Base-by-base conservation (phyloP, 1,140 invertebrate genomes). In the Drosophila navojoa region DNA sequence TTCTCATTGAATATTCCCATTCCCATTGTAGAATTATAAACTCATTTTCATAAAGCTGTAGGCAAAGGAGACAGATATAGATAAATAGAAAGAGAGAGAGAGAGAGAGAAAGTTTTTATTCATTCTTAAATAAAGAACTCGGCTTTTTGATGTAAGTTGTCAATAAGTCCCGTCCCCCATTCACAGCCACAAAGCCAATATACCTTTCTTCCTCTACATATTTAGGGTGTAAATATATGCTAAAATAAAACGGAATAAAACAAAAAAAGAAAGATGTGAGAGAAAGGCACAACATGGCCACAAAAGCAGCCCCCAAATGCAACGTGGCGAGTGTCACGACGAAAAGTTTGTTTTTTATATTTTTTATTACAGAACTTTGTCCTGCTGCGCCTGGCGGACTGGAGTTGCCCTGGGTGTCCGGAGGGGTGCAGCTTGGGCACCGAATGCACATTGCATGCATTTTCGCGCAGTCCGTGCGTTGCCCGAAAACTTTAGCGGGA, bases 341-440 rank as follows among this genome's bases (percentile, higher is more conserved):
- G 54, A 66, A 87, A 86, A 76, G 68, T 71, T 77, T 45, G 47
- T 49, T 49, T 49, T 49, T 49, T 54, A 45, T 45, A 45, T 54
- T 62, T 79, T 85, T 79, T 87, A 86, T 87, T 81, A 52, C 71
- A 60, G 61, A 86, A 86, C 82, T 86, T 86, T 79, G 75, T 73
- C 68, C 80, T 64, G 54, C 3, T 53, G 27, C 1, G 42, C 4
- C 38, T 11, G 13, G 5, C 11, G 16, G 16, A 5, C 10, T 11
- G n/a, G 64, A 27, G 27, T 42, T 7, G 40, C 27, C 3, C 5
- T 7, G 16, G 35, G 57, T 50, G 66, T 38, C 35, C 35, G 35
- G 35, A 38, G 42, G 42, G 42, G 42, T 15, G 42, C 5, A 15
- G 16, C 42, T 38, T 38, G 35, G 35, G 42, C 42, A 45, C 42